Evolutionary conservation across 2,113 vertebrate species (phyloP).

Genomic region (Sinocyclocheilus anophthalmus): DNA sequence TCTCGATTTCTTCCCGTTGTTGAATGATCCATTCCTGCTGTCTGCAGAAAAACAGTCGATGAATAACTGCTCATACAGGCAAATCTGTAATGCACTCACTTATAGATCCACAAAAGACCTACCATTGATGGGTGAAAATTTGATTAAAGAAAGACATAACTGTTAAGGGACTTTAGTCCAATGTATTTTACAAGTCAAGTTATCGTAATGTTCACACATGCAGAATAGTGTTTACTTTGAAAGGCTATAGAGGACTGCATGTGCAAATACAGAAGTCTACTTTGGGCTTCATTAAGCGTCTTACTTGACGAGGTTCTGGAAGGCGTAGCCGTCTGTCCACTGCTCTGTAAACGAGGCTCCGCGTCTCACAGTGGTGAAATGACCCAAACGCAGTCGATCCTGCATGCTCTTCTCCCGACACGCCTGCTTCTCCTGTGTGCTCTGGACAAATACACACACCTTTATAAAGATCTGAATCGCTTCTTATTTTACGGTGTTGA

Average conservation of each 20-base stretch:
- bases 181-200: not conserved
- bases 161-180: not conserved
- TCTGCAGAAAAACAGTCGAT: conserved; percentile 68
- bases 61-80: not conserved
- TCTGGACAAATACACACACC: conserved; percentile 72
- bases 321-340: conserved; percentile 98
- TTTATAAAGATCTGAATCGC: not conserved
- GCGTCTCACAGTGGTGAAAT: conserved; percentile 98
- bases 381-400: conserved; percentile 95
- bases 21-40: conserved; percentile 99
- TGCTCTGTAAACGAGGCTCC: conserved; percentile 99
- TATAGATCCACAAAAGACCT: not conserved
- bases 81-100: no score
- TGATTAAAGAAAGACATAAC: not conserved
- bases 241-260: not conserved
- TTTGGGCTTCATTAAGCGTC: conserved; percentile 6
- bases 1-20: conserved; percentile 98
- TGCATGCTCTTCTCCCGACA: conserved; percentile 99
- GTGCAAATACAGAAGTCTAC: not conserved
- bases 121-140: not conserved
- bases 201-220: not conserved
- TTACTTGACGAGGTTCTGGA: conserved; percentile 99
- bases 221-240: not conserved
- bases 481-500: not conserved
- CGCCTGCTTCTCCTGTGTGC: conserved; percentile 96